Evolutionary conservation across 2,888 invertebrate species (phyloP).

Genomic region (Calliphora vomitoria): DNA sequence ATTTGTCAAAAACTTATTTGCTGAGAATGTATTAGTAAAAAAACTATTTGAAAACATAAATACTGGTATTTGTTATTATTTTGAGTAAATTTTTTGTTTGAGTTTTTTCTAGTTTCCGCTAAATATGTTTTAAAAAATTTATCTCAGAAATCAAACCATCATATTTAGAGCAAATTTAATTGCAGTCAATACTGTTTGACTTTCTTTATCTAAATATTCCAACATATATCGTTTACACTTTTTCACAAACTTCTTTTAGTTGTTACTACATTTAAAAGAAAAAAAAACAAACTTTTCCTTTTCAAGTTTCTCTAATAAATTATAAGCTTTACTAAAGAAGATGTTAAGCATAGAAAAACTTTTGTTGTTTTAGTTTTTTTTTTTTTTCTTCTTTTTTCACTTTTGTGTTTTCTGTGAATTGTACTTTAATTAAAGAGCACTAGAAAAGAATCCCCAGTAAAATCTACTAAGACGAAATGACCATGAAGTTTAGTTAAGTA

Average conservation of each 20-base stretch:
- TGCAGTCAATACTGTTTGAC: too few relatives aligned
- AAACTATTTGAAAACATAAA: too few relatives aligned
- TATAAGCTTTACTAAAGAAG: not conserved
- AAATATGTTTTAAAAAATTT: too few relatives aligned
- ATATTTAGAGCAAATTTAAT: too few relatives aligned
- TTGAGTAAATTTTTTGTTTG: too few relatives aligned
- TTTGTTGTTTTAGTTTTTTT: not conserved
- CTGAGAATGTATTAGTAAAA: too few relatives aligned
- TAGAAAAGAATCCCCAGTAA: not conserved
- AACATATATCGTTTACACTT: too few relatives aligned
- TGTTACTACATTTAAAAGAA: not conserved
- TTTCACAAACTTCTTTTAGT: not conserved
- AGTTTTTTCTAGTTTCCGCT: too few relatives aligned
- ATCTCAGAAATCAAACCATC: too few relatives aligned
- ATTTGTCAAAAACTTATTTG: too few relatives aligned
- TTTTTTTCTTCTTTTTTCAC: not conserved
- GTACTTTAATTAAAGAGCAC: slow-evolving; percentile 41
- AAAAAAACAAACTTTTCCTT: not conserved
- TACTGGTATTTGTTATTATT: too few relatives aligned
- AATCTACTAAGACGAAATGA: not conserved
- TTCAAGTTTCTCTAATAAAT: not conserved
- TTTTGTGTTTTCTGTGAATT: slow-evolving; percentile 29
- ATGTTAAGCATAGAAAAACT: slow-evolving; percentile 16
- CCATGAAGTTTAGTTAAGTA: slow-evolving; percentile 22
- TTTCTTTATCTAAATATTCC: too few relatives aligned